Base-by-base conservation (phyloP, 1,140 invertebrate species). In the Drosophila carrolli region DNA sequence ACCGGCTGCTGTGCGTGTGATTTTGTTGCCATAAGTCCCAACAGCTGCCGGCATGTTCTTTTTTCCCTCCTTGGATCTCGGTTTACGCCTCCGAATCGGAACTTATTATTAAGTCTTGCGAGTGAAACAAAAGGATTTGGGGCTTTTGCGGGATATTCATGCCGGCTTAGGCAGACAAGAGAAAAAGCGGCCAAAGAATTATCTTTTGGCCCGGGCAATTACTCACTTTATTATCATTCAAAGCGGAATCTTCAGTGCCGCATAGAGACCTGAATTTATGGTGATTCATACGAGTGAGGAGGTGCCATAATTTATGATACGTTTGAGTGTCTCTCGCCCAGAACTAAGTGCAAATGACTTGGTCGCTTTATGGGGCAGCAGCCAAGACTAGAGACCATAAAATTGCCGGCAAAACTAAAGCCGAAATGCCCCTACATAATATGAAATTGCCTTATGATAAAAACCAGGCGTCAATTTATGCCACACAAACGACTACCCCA, bases 381-480 rank as follows among this genome's bases (percentile, higher is more conserved):
- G 65, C 47, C 73, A 46, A 47, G 51, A 54, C 47, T 47, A 48
- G 61, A 75, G 75, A 51, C 78, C 79, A 88, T 85, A 82, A 88
- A 76, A 82, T 72, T 72, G 72, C 37, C 43, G 50, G 59, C 40
- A 75, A 71, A 85, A 86, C 81, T 81, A 85, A 85, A 59, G 46
- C 67, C 77, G 37, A 75, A 78, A 53, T 71, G 74, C 74, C 60
- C 66, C 65, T 68, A 75, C 83, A 85, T 82, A 85, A 85, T 85
- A 82, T 75, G 55, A 85, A 85, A 85, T 85, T 82, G 83, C 83
- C 83, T 68, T 78, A 88, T 88, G 82, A 88, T 85, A 85, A 88
- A 85, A 85, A 82, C 61, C 78, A 59, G 75, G 75, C 81, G 65
- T 82, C 83, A 86, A 86, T 86, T 86, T 85, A 86, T 85, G 78